phyloP scores from a whole-genome alignment of 2,888 invertebrate species.

The Dromius quadrimaculatus region DNA sequence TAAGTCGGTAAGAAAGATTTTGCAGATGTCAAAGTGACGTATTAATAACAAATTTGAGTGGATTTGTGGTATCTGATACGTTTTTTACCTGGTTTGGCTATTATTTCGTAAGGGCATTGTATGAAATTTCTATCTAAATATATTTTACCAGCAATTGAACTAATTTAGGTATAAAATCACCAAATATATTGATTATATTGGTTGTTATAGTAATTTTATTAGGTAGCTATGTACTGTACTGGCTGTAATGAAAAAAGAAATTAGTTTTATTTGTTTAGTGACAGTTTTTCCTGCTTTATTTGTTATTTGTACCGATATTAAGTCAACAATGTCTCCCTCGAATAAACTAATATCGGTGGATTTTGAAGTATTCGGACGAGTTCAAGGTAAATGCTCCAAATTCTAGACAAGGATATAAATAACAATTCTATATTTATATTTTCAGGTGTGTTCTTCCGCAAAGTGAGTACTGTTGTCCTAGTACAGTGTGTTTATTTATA shows the following conservation, averaged over 20 bases:
- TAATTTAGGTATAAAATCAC: background rate
- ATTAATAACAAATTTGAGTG: too few species aligned
- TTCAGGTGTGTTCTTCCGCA: constrained; percentile 73
- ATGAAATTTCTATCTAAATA: too few species aligned
- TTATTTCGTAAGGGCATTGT: too few species aligned
- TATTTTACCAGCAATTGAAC: too few species aligned
- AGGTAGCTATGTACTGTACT: background rate
- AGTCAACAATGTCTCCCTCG: constrained; percentile 47
- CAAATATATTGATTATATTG: background rate
- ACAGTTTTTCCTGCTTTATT: background rate
- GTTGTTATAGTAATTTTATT: background rate
- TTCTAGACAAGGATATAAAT: constrained; percentile 1
- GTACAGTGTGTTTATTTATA: too few species aligned
- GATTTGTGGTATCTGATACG: too few species aligned
- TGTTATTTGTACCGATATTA: too few species aligned
- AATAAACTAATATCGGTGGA: constrained; percentile 64
- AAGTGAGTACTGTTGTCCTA: constrained; percentile 65
- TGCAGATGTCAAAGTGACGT: background rate
- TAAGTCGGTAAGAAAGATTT: background rate
- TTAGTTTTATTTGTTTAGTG: background rate
- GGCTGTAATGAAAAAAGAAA: background rate
- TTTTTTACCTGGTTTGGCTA: too few species aligned
- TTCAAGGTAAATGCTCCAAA: constrained; percentile 71
- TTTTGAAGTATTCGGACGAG: constrained; percentile 74
- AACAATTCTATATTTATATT: constrained; percentile 52